Evolutionary conservation across 2,797 vertebrate genomes (phyloP), one percentile per base, ranked within the genome.

Genomic region (Accipiter superciliosus): DNA sequence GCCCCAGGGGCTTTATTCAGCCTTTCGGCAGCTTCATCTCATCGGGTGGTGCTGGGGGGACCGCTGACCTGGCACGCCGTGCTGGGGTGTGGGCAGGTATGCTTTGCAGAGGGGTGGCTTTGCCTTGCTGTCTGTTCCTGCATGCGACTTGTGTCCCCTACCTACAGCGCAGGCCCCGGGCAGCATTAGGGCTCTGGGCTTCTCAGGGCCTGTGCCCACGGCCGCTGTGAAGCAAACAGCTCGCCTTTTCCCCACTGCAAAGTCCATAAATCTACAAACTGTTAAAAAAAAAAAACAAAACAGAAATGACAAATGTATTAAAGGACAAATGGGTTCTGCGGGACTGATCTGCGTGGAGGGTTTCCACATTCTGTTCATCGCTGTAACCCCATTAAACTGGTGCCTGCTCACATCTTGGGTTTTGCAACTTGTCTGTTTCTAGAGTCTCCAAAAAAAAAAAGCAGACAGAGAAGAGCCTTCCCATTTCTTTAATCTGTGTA

Each of bases 401-500:
- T 1, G 0, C 86, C 72, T 89, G 72, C 70, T 82, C 45, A 15
- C 4, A 0, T 44, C 52, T 53, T 10, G 22, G 19, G 10, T 49
- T 65, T 15, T 63, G 44, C 7, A 83, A 71, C 40, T 84, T 15
- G n/a, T 84, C 35, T 29, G 6, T 77, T 91, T 35, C 59, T 55
- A 13, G 44, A 58, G 10, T 9, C 15, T 65, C n/a, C 15, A 4
- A 22, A 37, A 95, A 57, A 91, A 95, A 57, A 91, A 97, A 91
- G 79, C 89, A 65, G 87, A 81, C 18, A 83, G 85, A 94, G 98
- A 97, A 98, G 96, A 97, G 96, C 98, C 98, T 99, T 99, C 98
- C 98, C 98, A 96, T 98, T 98, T 98, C 97, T 98, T 98, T 98
- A 99, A 99, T 98, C 95, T 97, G 98, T 98, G 98, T 98, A 97